A percentile compares a stretch with the other conserved stretches of the same genome.
These are phyloP conservation scores for Thereva nobilitata DNA, from an alignment of 2,888 invertebrate genomes.

Conservation along the genomic window DNA sequence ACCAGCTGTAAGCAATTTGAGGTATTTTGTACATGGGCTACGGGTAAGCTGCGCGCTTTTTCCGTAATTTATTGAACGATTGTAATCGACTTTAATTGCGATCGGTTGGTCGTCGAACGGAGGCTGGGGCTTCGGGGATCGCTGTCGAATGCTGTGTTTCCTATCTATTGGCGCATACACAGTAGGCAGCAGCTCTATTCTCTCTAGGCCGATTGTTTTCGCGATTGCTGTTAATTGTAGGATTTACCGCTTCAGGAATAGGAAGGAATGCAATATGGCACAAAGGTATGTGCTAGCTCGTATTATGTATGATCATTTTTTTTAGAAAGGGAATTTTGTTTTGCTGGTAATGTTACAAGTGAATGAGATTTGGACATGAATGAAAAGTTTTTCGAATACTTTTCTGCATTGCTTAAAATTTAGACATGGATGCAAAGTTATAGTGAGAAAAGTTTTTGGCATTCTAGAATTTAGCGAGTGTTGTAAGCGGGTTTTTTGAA, in stretches of 20 bases:
- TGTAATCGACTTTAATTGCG: slow-evolving; percentile 41
- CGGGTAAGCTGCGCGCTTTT: slow-evolving; percentile 9
- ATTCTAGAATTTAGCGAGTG: too few relatives aligned
- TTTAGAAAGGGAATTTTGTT: neutral
- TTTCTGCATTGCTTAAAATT: too few relatives aligned
- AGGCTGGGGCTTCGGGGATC: neutral
- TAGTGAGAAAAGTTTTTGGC: too few relatives aligned
- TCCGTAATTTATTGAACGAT: slow-evolving; percentile 41
- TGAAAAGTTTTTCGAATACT: too few relatives aligned
- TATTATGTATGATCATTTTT: neutral
- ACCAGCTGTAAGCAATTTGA: slow-evolving; percentile 27
- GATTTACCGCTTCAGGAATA: slow-evolving; percentile 31
- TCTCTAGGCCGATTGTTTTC: slow-evolving; percentile 37
- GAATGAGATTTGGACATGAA: too few relatives aligned
- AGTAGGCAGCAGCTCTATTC: too few relatives aligned
- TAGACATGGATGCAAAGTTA: too few relatives aligned
- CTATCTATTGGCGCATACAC: neutral
- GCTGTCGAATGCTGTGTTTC: slow-evolving; percentile 19
- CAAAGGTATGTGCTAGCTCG: neutral
- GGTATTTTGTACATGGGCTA: slow-evolving; percentile 25
- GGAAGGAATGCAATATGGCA: slow-evolving; percentile 15
- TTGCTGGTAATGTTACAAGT: too few relatives aligned
- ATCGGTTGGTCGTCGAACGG: slow-evolving; percentile 1
- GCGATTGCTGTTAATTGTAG: slow-evolving; percentile 39
- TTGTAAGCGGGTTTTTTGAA: too few relatives aligned